phyloP scores from a whole-genome alignment of 2,797 vertebrate genomes.

The Alectoris magna region DNA sequence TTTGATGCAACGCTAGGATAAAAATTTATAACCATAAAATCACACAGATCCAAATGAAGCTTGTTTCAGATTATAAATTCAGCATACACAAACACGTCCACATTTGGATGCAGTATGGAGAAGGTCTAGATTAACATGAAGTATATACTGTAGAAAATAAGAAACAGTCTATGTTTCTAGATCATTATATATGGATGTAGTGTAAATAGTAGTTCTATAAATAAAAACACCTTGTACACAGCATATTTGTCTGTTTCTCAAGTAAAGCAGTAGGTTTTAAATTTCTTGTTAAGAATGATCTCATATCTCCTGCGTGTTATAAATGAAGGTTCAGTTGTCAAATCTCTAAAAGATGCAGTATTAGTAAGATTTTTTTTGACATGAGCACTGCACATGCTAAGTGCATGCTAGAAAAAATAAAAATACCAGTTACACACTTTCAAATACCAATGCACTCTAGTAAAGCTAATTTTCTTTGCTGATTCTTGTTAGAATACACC shows the following conservation, averaged over 20 bases:
- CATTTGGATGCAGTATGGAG: neutral
- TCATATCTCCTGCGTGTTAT: neutral
- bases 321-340: neutral
- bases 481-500: neutral
- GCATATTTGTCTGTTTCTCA: neutral
- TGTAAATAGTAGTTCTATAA: neutral
- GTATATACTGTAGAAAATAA: neutral
- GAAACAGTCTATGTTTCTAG: neutral
- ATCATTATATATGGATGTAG: neutral
- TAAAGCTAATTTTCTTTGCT: slow-evolving; percentile 19
- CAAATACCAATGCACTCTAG: neutral
- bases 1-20: neutral
- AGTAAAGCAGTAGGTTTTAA: neutral
- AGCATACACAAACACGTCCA: neutral
- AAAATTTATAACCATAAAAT: neutral
- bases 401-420: neutral
- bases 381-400: neutral
- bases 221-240: neutral
- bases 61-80: neutral
- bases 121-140: neutral
- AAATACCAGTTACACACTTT: neutral
- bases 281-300: neutral
- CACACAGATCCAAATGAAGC: neutral
- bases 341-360: neutral
- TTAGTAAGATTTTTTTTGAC: neutral